Evolutionary conservation across 2,888 invertebrate species (phyloP).

Genomic region (Coleophora flavipennella): DNA sequence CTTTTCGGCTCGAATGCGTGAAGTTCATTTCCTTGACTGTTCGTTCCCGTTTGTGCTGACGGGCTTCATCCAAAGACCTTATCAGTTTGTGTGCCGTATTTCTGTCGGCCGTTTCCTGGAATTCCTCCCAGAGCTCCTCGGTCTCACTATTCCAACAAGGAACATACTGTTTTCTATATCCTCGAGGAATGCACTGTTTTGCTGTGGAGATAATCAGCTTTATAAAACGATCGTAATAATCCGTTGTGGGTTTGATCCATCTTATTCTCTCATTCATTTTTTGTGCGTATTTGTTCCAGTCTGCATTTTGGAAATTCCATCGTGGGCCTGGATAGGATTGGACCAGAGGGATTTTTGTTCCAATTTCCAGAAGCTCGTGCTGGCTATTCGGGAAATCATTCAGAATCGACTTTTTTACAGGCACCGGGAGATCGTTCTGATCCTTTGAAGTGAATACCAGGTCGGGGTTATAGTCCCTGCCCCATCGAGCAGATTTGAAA

Average conservation of each 20-base stretch:
- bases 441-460: not conserved
- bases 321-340: not conserved
- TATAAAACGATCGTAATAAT: not conserved
- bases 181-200: not conserved
- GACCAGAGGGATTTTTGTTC: not conserved
- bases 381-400: not conserved
- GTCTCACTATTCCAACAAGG: not conserved
- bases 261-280: not conserved
- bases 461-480: not conserved
- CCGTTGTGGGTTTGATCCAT: not conserved
- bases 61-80: not conserved
- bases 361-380: not conserved
- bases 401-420: not conserved
- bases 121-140: not conserved
- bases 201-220: not conserved
- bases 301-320: not conserved
- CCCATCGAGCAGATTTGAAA: not conserved
- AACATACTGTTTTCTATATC: not conserved
- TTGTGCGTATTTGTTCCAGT: not conserved
- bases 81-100: no score
- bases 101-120: no score
- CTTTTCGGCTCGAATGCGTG: conserved; percentile 1
- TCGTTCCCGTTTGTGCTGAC: not conserved
- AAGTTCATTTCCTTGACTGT: not conserved
- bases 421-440: not conserved